Evolutionary conservation across 92 coral and sea anemone genomes (phyloP).

Genomic region (Siderastrea radians): DNA sequence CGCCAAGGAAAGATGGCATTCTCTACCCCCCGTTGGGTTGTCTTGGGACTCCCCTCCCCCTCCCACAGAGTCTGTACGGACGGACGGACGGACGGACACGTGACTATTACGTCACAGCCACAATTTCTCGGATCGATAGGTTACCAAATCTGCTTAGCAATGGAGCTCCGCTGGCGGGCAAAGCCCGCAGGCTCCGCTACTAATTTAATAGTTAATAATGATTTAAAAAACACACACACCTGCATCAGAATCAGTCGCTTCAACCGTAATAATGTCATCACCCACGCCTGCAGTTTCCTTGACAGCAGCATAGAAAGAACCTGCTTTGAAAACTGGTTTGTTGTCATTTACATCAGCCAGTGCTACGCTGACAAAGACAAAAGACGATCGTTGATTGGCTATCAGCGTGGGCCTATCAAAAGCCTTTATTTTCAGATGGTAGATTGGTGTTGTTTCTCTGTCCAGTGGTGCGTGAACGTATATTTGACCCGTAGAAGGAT

Average conservation of each 20-base stretch:
- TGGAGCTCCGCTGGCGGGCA: no score
- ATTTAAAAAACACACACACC: slow-evolving; percentile 36
- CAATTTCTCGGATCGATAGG: no score
- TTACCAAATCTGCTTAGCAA: no score
- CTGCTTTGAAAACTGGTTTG: slow-evolving; percentile 70
- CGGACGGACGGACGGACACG: no score
- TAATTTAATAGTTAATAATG: neutral
- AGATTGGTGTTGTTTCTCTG: slow-evolving; percentile 71
- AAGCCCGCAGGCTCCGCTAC: no score
- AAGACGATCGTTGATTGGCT: slow-evolving; percentile 65
- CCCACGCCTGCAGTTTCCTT: slow-evolving; percentile 81
- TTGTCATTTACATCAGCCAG: slow-evolving; percentile 86
- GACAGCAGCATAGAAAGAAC: slow-evolving; percentile 67
- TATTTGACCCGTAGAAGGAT: slow-evolving; percentile 66
- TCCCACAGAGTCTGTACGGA: no score
- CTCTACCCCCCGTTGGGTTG: no score
- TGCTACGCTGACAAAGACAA: slow-evolving; percentile 56
- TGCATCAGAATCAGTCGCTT: slow-evolving; percentile 82
- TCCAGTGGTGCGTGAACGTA: slow-evolving; percentile 82
- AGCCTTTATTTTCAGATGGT: slow-evolving; percentile 68
- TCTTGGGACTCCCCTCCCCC: no score
- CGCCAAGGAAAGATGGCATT: no score
- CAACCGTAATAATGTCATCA: slow-evolving; percentile 65
- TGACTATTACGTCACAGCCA: no score
- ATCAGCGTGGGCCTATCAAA: slow-evolving; percentile 60